Percentiles rank a stretch among this genome's conserved stretches.
Conservation (phyloP, 2,888 invertebrate genomes). For the Andrena marginata region DNA sequence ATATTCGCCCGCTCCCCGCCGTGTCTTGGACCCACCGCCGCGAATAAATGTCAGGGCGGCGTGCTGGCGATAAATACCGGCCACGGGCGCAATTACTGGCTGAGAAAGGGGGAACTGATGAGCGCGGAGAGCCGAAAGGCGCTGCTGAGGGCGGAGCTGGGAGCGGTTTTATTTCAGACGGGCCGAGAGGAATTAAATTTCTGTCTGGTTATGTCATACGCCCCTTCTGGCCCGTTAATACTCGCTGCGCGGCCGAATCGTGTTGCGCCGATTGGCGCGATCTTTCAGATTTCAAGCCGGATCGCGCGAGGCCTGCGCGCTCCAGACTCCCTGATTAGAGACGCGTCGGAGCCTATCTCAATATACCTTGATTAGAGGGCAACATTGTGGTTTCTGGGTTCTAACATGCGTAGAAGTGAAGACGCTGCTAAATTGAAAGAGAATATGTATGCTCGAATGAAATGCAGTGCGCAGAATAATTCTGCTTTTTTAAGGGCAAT, state of each 20-base stretch:
- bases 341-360: too few species aligned
- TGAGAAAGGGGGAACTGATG: neutral
- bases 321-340: too few species aligned
- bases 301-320: neutral
- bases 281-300: neutral
- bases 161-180: slow-evolving; percentile 11
- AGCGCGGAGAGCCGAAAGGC: neutral
- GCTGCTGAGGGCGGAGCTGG: neutral
- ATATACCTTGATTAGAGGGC: too few species aligned
- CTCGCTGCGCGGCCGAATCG: neutral
- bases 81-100: slow-evolving; percentile 37
- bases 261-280: neutral
- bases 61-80: slow-evolving; percentile 45
- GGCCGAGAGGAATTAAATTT: slow-evolving; percentile 34
- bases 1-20: neutral
- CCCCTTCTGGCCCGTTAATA: neutral
- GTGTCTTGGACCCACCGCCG: slow-evolving; percentile 18
- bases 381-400: too few species aligned
- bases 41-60: slow-evolving; percentile 31
- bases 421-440: too few species aligned
- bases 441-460: too few species aligned
- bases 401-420: too few species aligned
- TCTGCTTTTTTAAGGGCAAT: too few species aligned
- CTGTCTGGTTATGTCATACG: slow-evolving; percentile 7
- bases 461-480: too few species aligned